A percentile compares a stretch with the other conserved stretches of the same genome.
phyloP scores from a whole-genome alignment of 2,888 invertebrate species.

The Epicampocera succincta region DNA sequence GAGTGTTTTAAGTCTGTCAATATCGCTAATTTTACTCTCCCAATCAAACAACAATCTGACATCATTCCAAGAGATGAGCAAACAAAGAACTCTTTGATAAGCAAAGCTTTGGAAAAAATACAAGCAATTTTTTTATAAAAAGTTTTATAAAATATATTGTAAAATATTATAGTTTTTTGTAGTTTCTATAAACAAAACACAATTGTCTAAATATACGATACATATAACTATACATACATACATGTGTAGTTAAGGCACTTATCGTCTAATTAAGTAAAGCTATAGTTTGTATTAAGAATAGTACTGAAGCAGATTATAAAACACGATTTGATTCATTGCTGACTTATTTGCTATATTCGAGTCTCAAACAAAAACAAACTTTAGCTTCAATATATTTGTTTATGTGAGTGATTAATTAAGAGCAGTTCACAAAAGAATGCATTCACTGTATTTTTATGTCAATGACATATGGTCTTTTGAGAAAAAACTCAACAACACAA shows the following conservation, averaged over 20 bases:
- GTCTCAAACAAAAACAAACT: conserved; percentile 25
- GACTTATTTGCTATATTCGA: conserved; percentile 20
- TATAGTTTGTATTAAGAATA: conserved; percentile 37
- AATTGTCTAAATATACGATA: too few relatives aligned
- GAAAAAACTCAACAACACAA: too few relatives aligned
- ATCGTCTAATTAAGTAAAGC: conserved; percentile 59
- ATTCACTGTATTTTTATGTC: background rate
- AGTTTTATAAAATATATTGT: conserved; percentile 49
- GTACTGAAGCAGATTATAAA: conserved; percentile 10
- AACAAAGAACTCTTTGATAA: conserved; percentile 59
- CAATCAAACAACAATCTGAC: conserved; percentile 5
- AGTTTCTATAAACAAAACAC: too few relatives aligned
- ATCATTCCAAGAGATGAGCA: conserved; percentile 10
- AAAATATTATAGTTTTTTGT: background rate
- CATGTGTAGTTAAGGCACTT: conserved; percentile 48
- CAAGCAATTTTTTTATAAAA: conserved; percentile 23
- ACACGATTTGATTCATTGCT: conserved; percentile 23
- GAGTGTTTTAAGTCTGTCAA: too few relatives aligned
- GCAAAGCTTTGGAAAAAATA: conserved; percentile 1
- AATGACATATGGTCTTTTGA: too few relatives aligned
- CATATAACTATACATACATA: too few relatives aligned
- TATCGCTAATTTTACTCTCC: background rate
- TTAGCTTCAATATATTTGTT: conserved; percentile 7
- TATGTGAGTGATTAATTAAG: conserved; percentile 34
- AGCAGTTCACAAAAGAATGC: conserved; percentile 20